Evolutionary conservation across 2,888 invertebrate species (phyloP), one percentile per base, ranked within the genome.

Genomic region (Ptychoptera contaminata): DNA sequence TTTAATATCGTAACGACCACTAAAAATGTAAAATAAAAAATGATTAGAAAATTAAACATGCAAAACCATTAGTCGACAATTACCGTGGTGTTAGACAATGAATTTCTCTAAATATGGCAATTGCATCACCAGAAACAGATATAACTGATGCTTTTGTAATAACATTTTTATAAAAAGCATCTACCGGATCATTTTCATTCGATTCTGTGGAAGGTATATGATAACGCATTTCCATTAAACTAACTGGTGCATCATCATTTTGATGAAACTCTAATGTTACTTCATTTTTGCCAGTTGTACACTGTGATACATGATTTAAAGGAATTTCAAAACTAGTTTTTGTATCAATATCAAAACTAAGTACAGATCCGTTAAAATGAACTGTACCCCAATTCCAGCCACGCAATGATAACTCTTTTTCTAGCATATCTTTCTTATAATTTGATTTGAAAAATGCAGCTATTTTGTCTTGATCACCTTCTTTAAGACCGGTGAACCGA

Each of bases 321-420:
- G 98, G 98, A 52, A 99, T 83, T 67, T 98, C 98, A 70, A 98
- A 97, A 0, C 90, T 88, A 11, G 86, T 82, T 53, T 81, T 76
- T 30, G 74, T 72, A 3, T 84, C 85, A 37, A 90, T 79, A 60
- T 91, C 88, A 58, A 86, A 91, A 58, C 81, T 84, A 1, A 91
- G 65, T 1, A 85, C 78, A 0, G 87, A 81, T 3, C 91, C 97
- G 54, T 79, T 80, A 60, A 99, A 97, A 54, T 87, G 85, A 0
- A 92, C 91, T 0, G 87, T 85, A 29, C 98, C 98, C 92, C 97
- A 98, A 65, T 98, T 99, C 97, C 97, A 98, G 1, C 98, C 98
- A 62, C 92, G 94, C 1, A 96, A 71, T 50, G 92, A 87, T 43
- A 93, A 67, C 57, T 98, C 97, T 56, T 87, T 88, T 56, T 90